Base-by-base conservation (phyloP, 2,797 vertebrate genomes). In the Megalops cyprinoides region DNA sequence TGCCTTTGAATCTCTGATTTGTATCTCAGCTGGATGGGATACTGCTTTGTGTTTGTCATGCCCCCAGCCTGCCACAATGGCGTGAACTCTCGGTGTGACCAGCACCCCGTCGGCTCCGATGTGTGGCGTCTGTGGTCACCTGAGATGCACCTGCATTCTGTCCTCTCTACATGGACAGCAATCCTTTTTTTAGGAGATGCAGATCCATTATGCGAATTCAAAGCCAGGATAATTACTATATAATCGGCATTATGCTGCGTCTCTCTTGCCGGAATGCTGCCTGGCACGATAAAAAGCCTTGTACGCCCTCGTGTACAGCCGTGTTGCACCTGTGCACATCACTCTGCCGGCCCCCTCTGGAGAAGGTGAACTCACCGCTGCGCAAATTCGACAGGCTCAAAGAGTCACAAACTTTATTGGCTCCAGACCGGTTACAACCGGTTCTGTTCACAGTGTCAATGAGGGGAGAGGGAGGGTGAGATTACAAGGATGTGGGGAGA, bases 391-490 rank as follows among this genome's bases (percentile, higher is more conserved):
- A 37, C 18, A 69, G 28, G 10, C 15, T 65, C 15, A 42, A 42
- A 20, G 18, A 23, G 34, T 39, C 34, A 15, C 18, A 2, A 42
- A 42, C 14, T 18, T 65, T 12, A 37, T 69, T 18, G 23, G 34
- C 62, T 1, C 20, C 37, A 67, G 2, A 37, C 37, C 20, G 20
- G 34, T 39, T 31, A 4, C 34, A 1, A 6, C 25, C 1, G 34
- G 60, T 31, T 31, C 60, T 34, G 1, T 6, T 6, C 5, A 42
- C 4, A 10, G 18, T 53, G 88, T 83, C 80, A 81, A 80, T 86
- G 85, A 81, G 74, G 82, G 67, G 10, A 8, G 42, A 74, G 82
- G 84, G 86, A 89, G 84, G 60, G 79, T 86, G 82, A 83, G 88
- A 87, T 87, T 86, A 84, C n/a, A n/a, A n/a, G n/a, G n/a, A n/a